Evolutionary conservation across 2,113 vertebrate species (phyloP).

Genomic region (Chascanopsetta lugubris): DNA sequence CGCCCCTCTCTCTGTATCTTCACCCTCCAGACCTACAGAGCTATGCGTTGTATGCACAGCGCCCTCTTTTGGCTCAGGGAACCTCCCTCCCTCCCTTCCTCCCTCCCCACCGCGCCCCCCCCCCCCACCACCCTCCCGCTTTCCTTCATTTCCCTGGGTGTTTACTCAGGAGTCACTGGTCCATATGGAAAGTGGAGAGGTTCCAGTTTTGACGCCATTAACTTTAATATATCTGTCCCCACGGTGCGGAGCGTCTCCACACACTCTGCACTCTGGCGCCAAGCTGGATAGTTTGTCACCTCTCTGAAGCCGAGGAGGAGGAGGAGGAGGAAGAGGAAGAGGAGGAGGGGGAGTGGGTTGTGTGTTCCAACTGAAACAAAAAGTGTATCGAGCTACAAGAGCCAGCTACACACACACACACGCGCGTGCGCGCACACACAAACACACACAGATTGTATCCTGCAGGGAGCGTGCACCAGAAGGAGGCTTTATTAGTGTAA

Average conservation of each 20-base stretch:
- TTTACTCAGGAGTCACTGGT: slow-evolving; percentile 29
- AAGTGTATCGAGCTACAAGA: slow-evolving; percentile 29
- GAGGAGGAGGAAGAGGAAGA: slow-evolving; percentile 9
- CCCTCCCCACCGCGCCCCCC: too few species aligned
- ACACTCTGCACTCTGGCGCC: slow-evolving; percentile 40
- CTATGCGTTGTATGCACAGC: slow-evolving; percentile 28
- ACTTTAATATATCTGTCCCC: slow-evolving; percentile 56
- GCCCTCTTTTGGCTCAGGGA: slow-evolving; percentile 63
- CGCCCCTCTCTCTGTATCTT: slow-evolving; percentile 48
- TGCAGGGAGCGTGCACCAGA: slow-evolving; percentile 26
- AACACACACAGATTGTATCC: slow-evolving; percentile 16
- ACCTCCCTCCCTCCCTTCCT: too few species aligned
- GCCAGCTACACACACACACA: slow-evolving; percentile 5
- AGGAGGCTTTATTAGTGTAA: slow-evolving; percentile 12
- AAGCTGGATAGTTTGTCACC: slow-evolving; percentile 52
- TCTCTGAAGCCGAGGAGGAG: slow-evolving; percentile 26
- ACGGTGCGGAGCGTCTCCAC: slow-evolving; percentile 46
- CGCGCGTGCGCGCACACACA: slow-evolving; percentile 7
- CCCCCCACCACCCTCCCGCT: too few species aligned
- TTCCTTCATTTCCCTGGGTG: not conserved
- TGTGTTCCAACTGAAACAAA: slow-evolving; percentile 35
- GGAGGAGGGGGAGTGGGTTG: slow-evolving; percentile 18
- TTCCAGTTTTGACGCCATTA: slow-evolving; percentile 59
- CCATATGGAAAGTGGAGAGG: slow-evolving; percentile 46
- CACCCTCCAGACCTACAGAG: slow-evolving; percentile 40